Percentiles rank a stretch among this genome's conserved stretches.
Conservation (phyloP, 2,888 invertebrate genomes). For the Troides aeacus region DNA sequence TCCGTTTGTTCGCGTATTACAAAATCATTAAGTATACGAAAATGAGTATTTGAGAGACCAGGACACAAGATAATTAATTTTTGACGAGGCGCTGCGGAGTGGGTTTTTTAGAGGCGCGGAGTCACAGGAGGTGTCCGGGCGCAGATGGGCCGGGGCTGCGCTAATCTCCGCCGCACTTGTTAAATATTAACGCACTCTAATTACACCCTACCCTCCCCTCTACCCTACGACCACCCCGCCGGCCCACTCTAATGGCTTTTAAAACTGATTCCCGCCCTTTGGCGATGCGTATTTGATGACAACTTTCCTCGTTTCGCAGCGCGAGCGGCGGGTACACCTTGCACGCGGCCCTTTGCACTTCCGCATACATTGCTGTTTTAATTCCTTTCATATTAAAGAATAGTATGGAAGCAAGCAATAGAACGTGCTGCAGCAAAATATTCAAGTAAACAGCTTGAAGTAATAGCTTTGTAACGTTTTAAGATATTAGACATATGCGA, state of each 20-base stretch:
- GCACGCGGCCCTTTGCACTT: constrained; percentile 41
- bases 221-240: constrained; percentile 32
- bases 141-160: constrained; percentile 65
- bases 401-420: constrained; percentile 34
- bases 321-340: constrained; percentile 42
- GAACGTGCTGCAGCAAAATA: constrained; percentile 31
- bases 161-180: constrained; percentile 76
- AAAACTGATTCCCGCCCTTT: constrained; percentile 78
- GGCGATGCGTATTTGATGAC: constrained; percentile 80
- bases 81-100: constrained; percentile 66
- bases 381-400: neutral
- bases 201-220: constrained; percentile 57
- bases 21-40: constrained; percentile 53
- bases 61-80: constrained; percentile 66
- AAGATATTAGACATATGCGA: constrained; percentile 44
- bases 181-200: constrained; percentile 80
- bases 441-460: constrained; percentile 22
- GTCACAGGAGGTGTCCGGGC: constrained; percentile 66
- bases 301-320: constrained; percentile 63
- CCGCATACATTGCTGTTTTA: constrained; percentile 34
- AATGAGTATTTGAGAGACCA: constrained; percentile 28
- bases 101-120: constrained; percentile 64
- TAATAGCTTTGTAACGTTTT: constrained; percentile 31
- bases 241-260: constrained; percentile 76
- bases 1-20: constrained; percentile 40